These are phyloP conservation scores for Lithobates pipiens DNA, from an alignment of 2,797 vertebrate genomes.

Conservation along the genomic window DNA sequence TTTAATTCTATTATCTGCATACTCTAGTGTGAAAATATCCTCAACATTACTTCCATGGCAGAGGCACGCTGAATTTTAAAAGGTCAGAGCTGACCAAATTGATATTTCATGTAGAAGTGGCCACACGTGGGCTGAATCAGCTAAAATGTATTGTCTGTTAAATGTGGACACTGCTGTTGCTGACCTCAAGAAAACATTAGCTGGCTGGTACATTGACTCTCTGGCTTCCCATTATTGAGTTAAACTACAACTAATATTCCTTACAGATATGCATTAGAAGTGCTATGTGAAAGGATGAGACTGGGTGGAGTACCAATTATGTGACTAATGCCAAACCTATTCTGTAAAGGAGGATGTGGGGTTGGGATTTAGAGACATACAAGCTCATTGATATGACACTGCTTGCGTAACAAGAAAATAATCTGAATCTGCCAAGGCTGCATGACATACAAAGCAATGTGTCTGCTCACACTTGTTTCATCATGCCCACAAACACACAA, in stretches of 20 bases:
- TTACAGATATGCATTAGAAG: background rate
- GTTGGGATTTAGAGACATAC: background rate
- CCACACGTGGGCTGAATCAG: too few species aligned
- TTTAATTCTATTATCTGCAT: too few species aligned
- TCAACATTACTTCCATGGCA: too few species aligned
- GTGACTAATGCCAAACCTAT: background rate
- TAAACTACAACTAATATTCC: background rate
- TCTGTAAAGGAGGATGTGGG: background rate
- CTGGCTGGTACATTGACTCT: too few species aligned
- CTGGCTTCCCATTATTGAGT: background rate
- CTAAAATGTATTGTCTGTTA: too few species aligned
- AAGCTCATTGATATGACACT: background rate
- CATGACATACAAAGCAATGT: background rate
- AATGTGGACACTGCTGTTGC: too few species aligned
- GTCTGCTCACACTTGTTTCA: conserved; percentile 6
- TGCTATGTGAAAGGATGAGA: background rate
- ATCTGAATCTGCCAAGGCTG: conserved; percentile 1
- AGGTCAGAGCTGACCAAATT: too few species aligned
- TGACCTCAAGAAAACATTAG: too few species aligned
- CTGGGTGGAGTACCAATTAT: background rate
- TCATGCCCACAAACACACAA: background rate
- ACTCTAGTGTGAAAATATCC: too few species aligned
- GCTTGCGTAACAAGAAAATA: background rate
- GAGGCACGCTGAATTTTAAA: too few species aligned
- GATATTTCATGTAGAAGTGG: too few species aligned